Evolutionary conservation across 2,113 vertebrate genomes (phyloP).

Genomic region (Parus major): DNA sequence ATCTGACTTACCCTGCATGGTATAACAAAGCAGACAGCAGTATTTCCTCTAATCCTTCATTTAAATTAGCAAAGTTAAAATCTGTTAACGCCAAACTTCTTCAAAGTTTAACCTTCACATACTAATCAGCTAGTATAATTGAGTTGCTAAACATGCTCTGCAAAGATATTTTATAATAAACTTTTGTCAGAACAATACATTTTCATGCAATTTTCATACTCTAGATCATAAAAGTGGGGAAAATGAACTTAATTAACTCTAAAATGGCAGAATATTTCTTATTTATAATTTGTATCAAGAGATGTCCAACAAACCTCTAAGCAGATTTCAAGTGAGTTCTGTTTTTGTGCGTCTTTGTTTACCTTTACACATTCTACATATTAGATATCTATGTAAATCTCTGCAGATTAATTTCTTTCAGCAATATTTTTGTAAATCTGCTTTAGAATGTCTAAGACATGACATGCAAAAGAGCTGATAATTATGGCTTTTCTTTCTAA

Average conservation of each 20-base stretch:
- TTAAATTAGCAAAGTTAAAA: neutral
- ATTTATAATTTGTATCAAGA: neutral
- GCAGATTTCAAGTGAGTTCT: neutral
- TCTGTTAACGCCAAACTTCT: neutral
- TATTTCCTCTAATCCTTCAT: neutral
- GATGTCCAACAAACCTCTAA: neutral
- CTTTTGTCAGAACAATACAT: neutral
- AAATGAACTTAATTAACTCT: neutral
- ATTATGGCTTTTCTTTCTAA: neutral
- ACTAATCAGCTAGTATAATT: neutral
- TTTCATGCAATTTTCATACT: neutral
- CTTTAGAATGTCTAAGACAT: neutral
- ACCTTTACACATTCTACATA: neutral
- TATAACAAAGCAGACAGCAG: neutral
- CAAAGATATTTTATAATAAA: neutral
- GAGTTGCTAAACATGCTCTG: neutral
- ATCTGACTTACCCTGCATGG: neutral
- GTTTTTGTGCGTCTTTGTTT: neutral
- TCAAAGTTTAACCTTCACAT: neutral
- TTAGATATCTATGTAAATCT: neutral
- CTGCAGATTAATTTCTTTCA: neutral
- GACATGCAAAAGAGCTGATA: neutral
- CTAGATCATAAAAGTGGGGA: neutral
- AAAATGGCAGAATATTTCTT: neutral
- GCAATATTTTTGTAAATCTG: neutral